Base-by-base conservation (phyloP, 2,888 invertebrate species). In the Heteropelma amictum region DNA sequence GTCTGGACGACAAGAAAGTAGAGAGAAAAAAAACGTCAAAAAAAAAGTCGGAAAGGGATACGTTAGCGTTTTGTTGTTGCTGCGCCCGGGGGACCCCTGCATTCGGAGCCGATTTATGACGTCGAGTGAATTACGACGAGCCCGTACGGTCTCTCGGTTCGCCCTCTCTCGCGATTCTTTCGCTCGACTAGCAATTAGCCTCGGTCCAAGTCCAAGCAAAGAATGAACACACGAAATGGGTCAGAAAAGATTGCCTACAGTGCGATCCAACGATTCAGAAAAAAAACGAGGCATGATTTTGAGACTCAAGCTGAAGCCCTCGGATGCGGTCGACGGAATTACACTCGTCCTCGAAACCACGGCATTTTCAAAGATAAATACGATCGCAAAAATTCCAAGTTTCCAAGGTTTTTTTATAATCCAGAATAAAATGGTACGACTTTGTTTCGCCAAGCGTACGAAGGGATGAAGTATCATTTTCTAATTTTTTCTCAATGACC, bases 171-270 rank as follows among this genome's bases (percentile, higher is more conserved):
- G 30, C 45, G 45, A 54, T 56, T 56, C 54, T 26, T 67, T 56
- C 35, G 54, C 42, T 47, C 65, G 70, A 75, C 65, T 71, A 75
- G 71, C 74, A 75, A 75, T 75, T 75, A 75, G 70, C 70, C 33
- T 53, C 19, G 53, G 60, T 33, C 28, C 60, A 47, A 73, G 63
- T 47, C 61, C 63, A 56, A 63, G 58, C 49, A 58, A 69, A 58
- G 33, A 28, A 21, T 45, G 21, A 40, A 49, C 28, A 58, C 49
- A 61, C n/a, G 38, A 10, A 19, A 19, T 19, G n/a, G 8, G 12
- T 19, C 38, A 21, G 47, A 10, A 10, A 45, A 40, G 33, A 23
- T 30, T 38, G 45, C 40, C 42, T 12, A 60, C 6, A 19, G 19
- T 5, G 42, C 14, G 21, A 26, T 26, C 45, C 10, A 49, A 14